These are phyloP conservation scores for Patiria miniata DNA, from an alignment of 35 echinoderm and acorn worm genomes.

Conservation along the genomic window DNA sequence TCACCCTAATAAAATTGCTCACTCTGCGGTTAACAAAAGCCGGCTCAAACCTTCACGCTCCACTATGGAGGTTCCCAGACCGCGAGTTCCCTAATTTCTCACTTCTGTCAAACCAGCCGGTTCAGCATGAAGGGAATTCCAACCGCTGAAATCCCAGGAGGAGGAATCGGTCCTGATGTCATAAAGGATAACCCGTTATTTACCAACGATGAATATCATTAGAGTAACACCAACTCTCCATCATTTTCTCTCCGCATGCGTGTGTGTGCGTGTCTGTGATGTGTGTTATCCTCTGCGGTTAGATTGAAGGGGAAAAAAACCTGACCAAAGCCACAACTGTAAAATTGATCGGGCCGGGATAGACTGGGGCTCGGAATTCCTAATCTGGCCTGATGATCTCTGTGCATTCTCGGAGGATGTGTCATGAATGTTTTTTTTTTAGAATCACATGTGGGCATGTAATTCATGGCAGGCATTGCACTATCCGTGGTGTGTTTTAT, in stretches of 20 bases:
- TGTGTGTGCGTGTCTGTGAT: neutral
- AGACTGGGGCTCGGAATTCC: constrained; percentile 8
- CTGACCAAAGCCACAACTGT: neutral
- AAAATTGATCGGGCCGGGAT: constrained; percentile 8
- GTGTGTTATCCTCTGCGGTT: no score
- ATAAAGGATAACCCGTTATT: constrained; percentile 16
- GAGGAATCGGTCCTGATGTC: neutral
- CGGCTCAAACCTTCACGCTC: neutral
- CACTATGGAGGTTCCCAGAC: neutral
- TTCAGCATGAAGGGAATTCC: no score
- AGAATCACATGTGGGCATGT: no score
- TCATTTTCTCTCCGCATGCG: neutral
- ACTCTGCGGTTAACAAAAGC: neutral
- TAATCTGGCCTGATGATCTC: neutral
- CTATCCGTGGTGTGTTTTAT: no score
- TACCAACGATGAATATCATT: constrained; percentile 11
- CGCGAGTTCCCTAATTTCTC: no score
- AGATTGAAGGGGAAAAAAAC: no score
- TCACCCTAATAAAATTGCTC: neutral
- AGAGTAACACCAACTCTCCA: neutral
- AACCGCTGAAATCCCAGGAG: neutral
- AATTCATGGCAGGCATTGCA: no score
- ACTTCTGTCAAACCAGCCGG: no score
- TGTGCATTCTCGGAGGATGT: neutral
- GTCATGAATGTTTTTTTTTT: neutral